Evolutionary conservation across 2,888 invertebrate species (phyloP).

Genomic region (Protophormia terraenovae): DNA sequence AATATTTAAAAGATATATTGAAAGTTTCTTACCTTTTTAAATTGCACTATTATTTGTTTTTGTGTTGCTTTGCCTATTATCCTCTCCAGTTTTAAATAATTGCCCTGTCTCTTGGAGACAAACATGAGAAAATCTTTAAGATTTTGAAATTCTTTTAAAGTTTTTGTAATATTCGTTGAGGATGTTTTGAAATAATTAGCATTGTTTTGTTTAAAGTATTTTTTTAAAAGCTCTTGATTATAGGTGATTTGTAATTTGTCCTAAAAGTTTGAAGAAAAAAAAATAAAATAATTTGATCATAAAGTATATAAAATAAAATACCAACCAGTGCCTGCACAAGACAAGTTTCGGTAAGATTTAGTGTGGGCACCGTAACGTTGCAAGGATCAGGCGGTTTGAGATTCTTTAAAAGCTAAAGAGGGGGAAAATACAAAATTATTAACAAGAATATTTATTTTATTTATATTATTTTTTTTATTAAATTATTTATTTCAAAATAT

Average conservation of each 20-base stretch:
- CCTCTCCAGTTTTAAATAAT: conserved; percentile 78
- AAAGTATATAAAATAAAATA: neutral
- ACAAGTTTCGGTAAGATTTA: conserved; percentile 77
- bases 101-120: conserved; percentile 78
- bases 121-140: conserved; percentile 77
- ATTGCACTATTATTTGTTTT: conserved; percentile 76
- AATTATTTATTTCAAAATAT: neutral
- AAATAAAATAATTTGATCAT: neutral
- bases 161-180: conserved; percentile 61
- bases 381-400: conserved; percentile 74
- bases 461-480: neutral
- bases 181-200: conserved; percentile 63
- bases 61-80: conserved; percentile 76
- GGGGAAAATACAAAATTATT: neutral
- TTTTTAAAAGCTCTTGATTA: conserved; percentile 75
- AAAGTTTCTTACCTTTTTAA: conserved; percentile 74
- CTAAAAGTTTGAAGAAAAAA: no score
- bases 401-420: conserved; percentile 68
- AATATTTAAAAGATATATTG: neutral
- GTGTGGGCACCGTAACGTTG: conserved; percentile 75
- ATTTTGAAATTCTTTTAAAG: conserved; percentile 70
- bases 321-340: conserved; percentile 79
- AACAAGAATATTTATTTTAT: no score
- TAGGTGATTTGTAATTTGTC: conserved; percentile 78
- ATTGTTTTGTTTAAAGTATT: conserved; percentile 71